phyloP scores from a whole-genome alignment of 2,797 vertebrate genomes.

The Amniataba percoides region DNA sequence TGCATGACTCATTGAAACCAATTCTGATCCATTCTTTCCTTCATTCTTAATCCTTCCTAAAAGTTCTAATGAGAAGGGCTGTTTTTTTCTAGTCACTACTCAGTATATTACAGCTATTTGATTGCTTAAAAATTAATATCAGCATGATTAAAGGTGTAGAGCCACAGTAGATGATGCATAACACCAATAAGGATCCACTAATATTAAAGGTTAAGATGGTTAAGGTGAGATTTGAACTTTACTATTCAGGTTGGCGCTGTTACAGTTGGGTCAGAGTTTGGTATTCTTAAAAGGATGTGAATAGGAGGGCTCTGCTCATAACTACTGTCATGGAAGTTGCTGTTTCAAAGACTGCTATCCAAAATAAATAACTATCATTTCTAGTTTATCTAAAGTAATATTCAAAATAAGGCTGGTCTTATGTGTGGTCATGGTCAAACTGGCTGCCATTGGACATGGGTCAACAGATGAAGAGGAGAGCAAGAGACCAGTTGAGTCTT shows the following conservation, averaged over 20 bases:
- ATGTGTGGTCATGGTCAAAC: neutral
- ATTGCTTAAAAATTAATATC: neutral
- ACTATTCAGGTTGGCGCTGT: neutral
- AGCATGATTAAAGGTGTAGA: neutral
- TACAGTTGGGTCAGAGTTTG: neutral
- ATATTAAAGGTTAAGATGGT: neutral
- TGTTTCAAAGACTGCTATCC: conserved; percentile 8
- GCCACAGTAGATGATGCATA: neutral
- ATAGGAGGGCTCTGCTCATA: neutral
- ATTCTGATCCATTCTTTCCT: too few relatives aligned
- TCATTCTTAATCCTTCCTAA: neutral
- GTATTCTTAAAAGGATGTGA: neutral
- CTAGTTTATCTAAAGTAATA: neutral
- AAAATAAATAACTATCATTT: conserved; percentile 19
- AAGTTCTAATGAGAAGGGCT: neutral
- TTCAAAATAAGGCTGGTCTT: conserved; percentile 17
- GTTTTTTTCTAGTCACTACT: neutral
- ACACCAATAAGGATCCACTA: neutral
- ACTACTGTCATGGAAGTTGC: conserved; percentile 4
- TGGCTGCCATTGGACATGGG: neutral
- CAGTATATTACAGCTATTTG: neutral
- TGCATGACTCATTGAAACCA: neutral
- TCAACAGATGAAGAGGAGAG: neutral
- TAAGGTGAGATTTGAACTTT: neutral
- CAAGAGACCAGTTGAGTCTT: neutral